A percentile compares a stretch with the other conserved stretches of the same genome.
Evolutionary conservation across 2,113 vertebrate species (phyloP).

Genomic region (Polypterus senegalus): DNA sequence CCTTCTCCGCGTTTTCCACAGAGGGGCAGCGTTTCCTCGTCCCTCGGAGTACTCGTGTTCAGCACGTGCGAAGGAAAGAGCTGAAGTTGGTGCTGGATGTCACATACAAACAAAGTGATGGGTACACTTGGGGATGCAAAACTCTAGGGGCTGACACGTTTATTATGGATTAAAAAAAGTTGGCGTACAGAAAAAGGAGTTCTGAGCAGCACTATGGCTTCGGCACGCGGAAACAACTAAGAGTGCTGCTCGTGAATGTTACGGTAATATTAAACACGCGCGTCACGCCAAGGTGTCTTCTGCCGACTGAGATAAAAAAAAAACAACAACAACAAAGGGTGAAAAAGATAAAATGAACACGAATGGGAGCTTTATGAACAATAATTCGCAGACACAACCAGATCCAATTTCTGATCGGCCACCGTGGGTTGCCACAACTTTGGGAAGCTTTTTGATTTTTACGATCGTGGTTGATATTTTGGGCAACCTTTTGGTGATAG

Average conservation of each 20-base stretch:
- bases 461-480: conserved; percentile 84
- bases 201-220: conserved; percentile 16
- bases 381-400: conserved; percentile 40
- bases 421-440: conserved; percentile 65
- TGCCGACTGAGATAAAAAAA: conserved; percentile 20
- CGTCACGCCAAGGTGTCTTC: conserved; percentile 18
- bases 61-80: conserved; percentile 30
- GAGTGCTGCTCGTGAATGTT: neutral
- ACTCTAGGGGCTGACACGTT: conserved; percentile 28
- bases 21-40: conserved; percentile 32
- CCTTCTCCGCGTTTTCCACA: conserved; percentile 23
- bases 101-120: conserved; percentile 43
- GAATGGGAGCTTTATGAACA: conserved; percentile 66
- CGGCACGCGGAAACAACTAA: neutral
- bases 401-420: conserved; percentile 48
- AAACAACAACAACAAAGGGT: conserved; percentile 24
- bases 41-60: conserved; percentile 12
- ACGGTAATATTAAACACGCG: neutral
- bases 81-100: conserved; percentile 39
- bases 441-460: conserved; percentile 79
- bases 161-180: conserved; percentile 17
- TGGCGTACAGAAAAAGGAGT: conserved; percentile 13
- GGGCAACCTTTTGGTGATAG: conserved; percentile 85
- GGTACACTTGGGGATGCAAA: conserved; percentile 36
- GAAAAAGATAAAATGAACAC: conserved; percentile 43